Evolutionary conservation across 37 sponge, comb jelly and placozoan species (phyloP).

Genomic region (Corticium candelabrum): DNA sequence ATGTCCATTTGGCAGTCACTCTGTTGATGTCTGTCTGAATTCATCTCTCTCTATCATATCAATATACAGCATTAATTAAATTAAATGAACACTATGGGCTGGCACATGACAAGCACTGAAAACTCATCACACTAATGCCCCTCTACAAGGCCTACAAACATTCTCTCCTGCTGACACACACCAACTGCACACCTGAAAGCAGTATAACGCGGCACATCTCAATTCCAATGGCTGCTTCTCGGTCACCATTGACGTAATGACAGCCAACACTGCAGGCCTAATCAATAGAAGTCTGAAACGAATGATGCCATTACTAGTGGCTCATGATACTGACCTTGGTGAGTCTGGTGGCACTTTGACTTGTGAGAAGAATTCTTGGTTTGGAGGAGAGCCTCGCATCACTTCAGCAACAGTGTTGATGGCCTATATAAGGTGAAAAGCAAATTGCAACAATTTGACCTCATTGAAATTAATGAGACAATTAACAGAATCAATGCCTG

Average conservation of each 20-base stretch:
- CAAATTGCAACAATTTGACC: too few relatives aligned
- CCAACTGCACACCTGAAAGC: constrained; percentile 43
- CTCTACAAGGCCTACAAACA: too few relatives aligned
- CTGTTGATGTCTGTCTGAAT: not conserved
- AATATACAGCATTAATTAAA: not conserved
- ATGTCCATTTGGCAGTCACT: not conserved
- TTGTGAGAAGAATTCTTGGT: constrained; percentile 56
- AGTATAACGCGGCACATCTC: constrained; percentile 77
- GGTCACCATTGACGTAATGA: constrained; percentile 85
- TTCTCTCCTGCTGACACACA: not conserved
- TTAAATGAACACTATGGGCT: too few relatives aligned
- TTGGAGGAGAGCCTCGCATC: constrained; percentile 45
- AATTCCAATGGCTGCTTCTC: constrained; percentile 75
- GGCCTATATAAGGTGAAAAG: constrained; percentile 16
- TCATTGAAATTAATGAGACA: too few relatives aligned
- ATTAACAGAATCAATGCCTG: too few relatives aligned
- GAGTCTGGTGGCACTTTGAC: constrained; percentile 48
- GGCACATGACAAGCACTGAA: too few relatives aligned
- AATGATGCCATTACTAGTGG: too few relatives aligned
- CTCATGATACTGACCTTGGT: too few relatives aligned
- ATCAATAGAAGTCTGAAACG: constrained; percentile 7
- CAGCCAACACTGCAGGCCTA: constrained; percentile 56
- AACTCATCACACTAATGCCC: too few relatives aligned
- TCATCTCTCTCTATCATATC: not conserved
- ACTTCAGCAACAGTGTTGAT: constrained; percentile 76